Conservation (phyloP, 2,113 vertebrate genomes). For the Ceyx cyanopectus region DNA sequence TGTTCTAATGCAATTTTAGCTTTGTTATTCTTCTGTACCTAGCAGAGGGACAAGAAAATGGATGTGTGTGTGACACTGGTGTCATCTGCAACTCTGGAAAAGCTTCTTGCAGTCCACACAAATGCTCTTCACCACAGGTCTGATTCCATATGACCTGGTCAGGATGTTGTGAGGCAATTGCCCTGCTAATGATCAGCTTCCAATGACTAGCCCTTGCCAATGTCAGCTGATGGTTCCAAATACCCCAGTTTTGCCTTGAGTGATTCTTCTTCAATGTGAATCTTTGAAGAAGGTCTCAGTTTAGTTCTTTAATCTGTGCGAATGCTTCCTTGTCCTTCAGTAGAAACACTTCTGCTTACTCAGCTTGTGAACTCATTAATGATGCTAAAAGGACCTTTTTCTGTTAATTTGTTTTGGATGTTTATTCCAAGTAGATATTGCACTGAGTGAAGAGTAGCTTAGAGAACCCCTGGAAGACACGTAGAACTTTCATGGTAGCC, state of each 20-base stretch:
- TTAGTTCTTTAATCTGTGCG: neutral
- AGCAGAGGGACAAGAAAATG: neutral
- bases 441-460: neutral
- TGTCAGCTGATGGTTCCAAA: neutral
- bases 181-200: neutral
- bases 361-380: neutral
- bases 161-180: neutral
- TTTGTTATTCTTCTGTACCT: neutral
- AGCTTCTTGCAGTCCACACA: neutral
- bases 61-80: neutral
- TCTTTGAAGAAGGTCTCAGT: neutral
- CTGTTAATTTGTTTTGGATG: neutral
- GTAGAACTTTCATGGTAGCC: neutral
- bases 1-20: neutral
- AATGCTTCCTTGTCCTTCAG: neutral
- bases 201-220: neutral
- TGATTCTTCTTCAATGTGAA: neutral
- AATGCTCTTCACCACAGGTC: neutral
- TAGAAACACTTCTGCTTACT: neutral
- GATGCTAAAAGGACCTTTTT: neutral
- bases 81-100: neutral
- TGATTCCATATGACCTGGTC: neutral
- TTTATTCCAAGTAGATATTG: neutral
- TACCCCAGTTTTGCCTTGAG: neutral
- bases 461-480: neutral